Evolutionary conservation across 2,888 invertebrate genomes (phyloP), one percentile per base, ranked within the genome.

Genomic region (Galerucella calmariensis): DNA sequence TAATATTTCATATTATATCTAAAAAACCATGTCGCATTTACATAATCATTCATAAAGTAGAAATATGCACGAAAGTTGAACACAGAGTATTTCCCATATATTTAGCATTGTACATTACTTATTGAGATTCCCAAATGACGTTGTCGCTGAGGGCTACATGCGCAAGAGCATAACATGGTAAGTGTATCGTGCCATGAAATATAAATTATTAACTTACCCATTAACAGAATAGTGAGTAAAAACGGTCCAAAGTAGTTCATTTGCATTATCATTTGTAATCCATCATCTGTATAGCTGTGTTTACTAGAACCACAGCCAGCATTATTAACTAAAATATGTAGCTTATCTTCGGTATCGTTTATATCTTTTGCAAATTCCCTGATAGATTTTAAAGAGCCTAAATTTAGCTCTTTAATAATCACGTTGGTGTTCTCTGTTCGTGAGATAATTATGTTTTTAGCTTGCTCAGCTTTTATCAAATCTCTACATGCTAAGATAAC

Each of bases 211-310:
- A 41, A 8, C 35, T 76, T 75, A 79, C 91, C 90, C 1, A 90
- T 82, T 0, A 94, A 84, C 0, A 94, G 88, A 73, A 92, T 87
- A 0, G 94, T 94, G 69, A 94, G 86, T 27, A 94, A 86, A 83
- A 94, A 94, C 9, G 91, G 92, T 9, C 93, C 93, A 81, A 92
- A 91, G 82, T 94, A 90, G 79, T 94, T 94, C 20, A 92, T 90
- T 78, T 92, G 92, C 89, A 93, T 90, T 65, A 90, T 90, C n/a
- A 88, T 83, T 41, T 92, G 89, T 46, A 93, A 88, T 0, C 92
- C 93, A 79, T 94, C 92, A 75, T 89, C 88, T 0, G 92, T 92
- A 61, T 84, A 84, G 56, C 85, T 85, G 44, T 88, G 84, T 0
- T 85, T 84, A 27, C 88, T 82, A 1, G 89, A 89, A 14, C 87